Evolutionary conservation across 2,113 vertebrate species (phyloP).

Genomic region (Actenoides lindsayi): DNA sequence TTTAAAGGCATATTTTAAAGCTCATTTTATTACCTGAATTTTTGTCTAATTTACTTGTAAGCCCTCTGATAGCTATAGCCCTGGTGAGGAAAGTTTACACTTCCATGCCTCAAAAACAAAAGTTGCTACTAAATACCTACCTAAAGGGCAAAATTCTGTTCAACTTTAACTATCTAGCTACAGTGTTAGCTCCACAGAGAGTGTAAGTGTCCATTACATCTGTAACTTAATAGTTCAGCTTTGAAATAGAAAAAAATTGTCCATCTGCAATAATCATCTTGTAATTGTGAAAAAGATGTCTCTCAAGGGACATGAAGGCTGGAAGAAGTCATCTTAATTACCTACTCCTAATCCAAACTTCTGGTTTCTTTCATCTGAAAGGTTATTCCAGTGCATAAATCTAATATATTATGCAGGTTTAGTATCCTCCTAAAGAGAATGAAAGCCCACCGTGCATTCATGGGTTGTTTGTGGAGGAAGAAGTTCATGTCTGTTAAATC

Average conservation of each 20-base stretch:
- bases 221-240: neutral
- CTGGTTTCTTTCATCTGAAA: slow-evolving; percentile 39
- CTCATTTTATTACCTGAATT: neutral
- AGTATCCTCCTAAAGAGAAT: neutral
- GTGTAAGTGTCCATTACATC: neutral
- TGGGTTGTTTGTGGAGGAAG: neutral
- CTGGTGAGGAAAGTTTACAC: neutral
- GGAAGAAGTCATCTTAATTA: slow-evolving; percentile 36
- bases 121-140: neutral
- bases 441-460: neutral
- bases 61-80: neutral
- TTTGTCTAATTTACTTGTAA: neutral
- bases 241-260: neutral
- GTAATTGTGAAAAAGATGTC: neutral
- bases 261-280: slow-evolving; percentile 7
- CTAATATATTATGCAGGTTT: slow-evolving; percentile 29
- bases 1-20: neutral
- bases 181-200: neutral
- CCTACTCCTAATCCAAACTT: slow-evolving; percentile 36
- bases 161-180: neutral
- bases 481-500: neutral
- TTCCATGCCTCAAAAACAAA: neutral
- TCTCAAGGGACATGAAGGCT: neutral
- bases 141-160: neutral
- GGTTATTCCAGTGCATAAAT: slow-evolving; percentile 24